Conservation (phyloP, 2,888 invertebrate genomes). For the Andrena bicolor region DNA sequence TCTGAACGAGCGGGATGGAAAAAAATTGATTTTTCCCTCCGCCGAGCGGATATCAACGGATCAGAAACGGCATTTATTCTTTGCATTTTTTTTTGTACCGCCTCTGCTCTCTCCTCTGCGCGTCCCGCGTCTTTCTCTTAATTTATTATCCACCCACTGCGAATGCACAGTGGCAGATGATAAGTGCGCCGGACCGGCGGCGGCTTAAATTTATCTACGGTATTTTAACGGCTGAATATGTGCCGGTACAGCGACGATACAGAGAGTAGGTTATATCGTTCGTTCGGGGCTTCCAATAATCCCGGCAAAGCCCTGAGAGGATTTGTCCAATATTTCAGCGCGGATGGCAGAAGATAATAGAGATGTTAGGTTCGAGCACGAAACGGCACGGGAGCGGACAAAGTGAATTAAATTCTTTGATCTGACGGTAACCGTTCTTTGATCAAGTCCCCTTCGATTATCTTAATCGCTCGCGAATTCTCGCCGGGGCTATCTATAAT, state of each 20-base stretch:
- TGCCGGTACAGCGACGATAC: slow-evolving; percentile 49
- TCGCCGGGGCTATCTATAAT: neutral
- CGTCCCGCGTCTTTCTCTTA: neutral
- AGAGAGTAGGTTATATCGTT: slow-evolving; percentile 57
- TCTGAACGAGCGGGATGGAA: neutral
- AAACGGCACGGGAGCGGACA: slow-evolving; percentile 32
- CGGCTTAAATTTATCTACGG: slow-evolving; percentile 64
- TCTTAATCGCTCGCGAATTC: slow-evolving; percentile 31
- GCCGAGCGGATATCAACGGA: slow-evolving; percentile 16
- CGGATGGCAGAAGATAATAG: slow-evolving; percentile 64
- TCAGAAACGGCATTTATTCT: slow-evolving; percentile 25
- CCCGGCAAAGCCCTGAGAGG: slow-evolving; percentile 65
- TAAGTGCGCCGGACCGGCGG: slow-evolving; percentile 13
- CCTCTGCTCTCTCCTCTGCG: neutral
- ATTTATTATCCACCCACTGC: slow-evolving; percentile 52
- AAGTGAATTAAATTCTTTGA: slow-evolving; percentile 67
- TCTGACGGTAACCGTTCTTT: slow-evolving; percentile 48
- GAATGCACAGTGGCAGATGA: slow-evolving; percentile 22
- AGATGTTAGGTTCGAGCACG: slow-evolving; percentile 56
- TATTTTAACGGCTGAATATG: slow-evolving; percentile 63
- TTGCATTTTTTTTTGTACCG: slow-evolving; percentile 7
- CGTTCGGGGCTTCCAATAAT: slow-evolving; percentile 65
- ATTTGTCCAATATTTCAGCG: slow-evolving; percentile 71
- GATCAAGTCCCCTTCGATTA: slow-evolving; percentile 46
- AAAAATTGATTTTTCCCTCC: slow-evolving; percentile 16